Base-by-base conservation (phyloP, 2,888 invertebrate genomes). In the Flexamia atlantica region DNA sequence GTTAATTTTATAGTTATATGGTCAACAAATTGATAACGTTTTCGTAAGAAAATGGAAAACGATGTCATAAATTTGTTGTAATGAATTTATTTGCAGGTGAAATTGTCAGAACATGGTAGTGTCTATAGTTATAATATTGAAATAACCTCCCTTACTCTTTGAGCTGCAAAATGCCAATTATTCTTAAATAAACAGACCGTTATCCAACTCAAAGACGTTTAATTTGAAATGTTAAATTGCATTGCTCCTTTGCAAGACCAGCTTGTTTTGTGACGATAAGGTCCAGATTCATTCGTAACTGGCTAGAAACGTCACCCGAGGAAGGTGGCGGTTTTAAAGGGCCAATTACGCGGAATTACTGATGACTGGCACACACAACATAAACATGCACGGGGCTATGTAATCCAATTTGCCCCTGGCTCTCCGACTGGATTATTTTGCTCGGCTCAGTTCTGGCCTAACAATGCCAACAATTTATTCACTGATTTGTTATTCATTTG, bases 331-430 rank as follows among this genome's bases (percentile, higher is more conserved):
- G 50, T 50, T 9, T 7, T 17, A 20, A 53, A 23, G 3, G 20
- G 53, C 23, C 53, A 23, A 20, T 53, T 53, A 53, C 20, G 20
- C 46, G 14, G 40, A 5, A 40, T 40, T 46, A 36, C 46, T 17
- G 46, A 46, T 46, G 7, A 20, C 20, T 23, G 5, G 20, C 53
- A 40, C 83, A 84, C 85, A 85, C 82, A 82, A 81, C 74, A 72
- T 57, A 64, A 64, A 64, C 64, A 64, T 28, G 64, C 64, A 64
- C 1, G 17, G 28, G n/a, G 20, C 14, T 28, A 20, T 7, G 64
- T 64, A 64, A 64, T 64, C 64, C 64, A 28, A 64, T 64, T 64
- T 64, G 64, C 64, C 30, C 17, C 28, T 30, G 28, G 2, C 64
- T 28, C 64, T 17, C 64, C 64, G 64, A 64, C 30, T 64, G 64